Conservation (phyloP, 2,888 invertebrate species). For the Stenotaenia linearis region DNA sequence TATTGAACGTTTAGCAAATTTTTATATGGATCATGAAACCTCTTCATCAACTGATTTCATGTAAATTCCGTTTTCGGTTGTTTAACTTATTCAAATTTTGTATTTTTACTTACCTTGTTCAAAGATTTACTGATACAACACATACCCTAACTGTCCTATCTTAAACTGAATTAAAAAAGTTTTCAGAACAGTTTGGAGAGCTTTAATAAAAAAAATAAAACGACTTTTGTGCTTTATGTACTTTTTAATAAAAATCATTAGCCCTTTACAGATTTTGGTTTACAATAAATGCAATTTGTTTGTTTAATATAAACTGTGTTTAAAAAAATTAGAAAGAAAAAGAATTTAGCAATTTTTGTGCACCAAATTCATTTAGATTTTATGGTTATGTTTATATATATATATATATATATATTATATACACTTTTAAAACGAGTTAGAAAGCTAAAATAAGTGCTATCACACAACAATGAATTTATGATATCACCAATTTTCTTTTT, state of each 20-base stretch:
- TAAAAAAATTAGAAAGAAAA: neutral
- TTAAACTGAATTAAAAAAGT: no score
- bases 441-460: neutral
- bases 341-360: neutral
- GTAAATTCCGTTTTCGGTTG: neutral
- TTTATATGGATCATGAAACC: neutral
- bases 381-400: neutral
- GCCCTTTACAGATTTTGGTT: neutral
- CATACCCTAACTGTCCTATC: neutral
- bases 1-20: slow-evolving; percentile 39
- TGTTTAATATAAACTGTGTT: neutral
- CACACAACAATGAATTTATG: neutral
- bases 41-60: neutral
- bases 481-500: neutral
- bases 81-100: neutral
- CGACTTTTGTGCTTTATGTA: neutral
- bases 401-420: neutral
- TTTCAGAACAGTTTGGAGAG: neutral
- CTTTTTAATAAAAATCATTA: neutral
- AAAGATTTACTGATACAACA: neutral
- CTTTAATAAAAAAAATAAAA: neutral
- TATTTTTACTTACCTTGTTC: neutral
- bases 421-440: neutral
- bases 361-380: neutral
- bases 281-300: neutral